Base-by-base conservation (phyloP, 2,113 vertebrate genomes). In the Bagarius yarrelli region DNA sequence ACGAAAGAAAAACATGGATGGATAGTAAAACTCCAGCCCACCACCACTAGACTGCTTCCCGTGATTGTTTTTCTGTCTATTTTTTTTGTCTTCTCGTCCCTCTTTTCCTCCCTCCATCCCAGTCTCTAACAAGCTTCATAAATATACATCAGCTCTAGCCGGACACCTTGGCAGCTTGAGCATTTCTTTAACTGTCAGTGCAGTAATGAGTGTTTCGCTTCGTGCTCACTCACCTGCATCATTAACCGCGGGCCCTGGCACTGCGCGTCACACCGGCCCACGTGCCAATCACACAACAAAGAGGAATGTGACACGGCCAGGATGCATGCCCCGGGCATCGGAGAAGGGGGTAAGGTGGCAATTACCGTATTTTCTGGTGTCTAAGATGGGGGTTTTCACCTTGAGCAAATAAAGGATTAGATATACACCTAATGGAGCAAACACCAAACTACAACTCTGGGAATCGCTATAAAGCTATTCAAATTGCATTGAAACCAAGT, bases 101-200 rank as follows among this genome's bases (percentile, higher is more conserved):
- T 47, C 57, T 23, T 16, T 34, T 56, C 57, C 50, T 57, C 47
- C 80, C 61, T 55, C 59, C 71, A 23, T n/a, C 69, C 50, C 74
- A 13, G 60, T 57, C 79, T 75, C 74, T 84, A 84, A 83, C 85
- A 84, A 86, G 85, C 85, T 86, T 86, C 85, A 86, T 86, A 83
- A 86, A 86, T 86, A 86, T 86, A 86, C 85, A 86, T 86, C 79
- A 81, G 85, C 82, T 83, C 60, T 63, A 56, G 77, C 63, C 72
- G 79, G 85, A 86, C 79, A 81, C 81, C 53, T 76, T 81, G 85
- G 84, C 81, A 83, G 84, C 76, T 64, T 56, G 79, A 83, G 81
- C 52, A 67, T 67, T 78, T 77, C 84, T 85, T 85, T 83, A 86
- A 79, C 82, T 86, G 82, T 83, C 85, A 86, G 75, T n/a, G 82